phyloP scores from a whole-genome alignment of 35 echinoderm and acorn worm genomes.

The Nesometra sesokonis region DNA sequence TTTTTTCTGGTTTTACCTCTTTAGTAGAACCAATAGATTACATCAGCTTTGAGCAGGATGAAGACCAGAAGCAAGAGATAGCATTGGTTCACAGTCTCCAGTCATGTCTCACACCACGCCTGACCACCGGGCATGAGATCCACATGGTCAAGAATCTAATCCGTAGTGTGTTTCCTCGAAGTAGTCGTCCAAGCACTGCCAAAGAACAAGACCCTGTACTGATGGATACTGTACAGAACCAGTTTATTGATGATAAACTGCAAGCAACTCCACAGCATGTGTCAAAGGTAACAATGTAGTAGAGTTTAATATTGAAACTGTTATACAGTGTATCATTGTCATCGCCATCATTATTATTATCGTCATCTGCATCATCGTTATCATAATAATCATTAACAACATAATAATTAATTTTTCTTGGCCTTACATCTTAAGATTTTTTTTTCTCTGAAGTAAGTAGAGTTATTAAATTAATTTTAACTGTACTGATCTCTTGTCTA shows the following conservation, averaged over 20 bases:
- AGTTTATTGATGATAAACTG: slow-evolving; percentile 84
- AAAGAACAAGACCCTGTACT: slow-evolving; percentile 82
- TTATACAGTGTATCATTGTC: too few relatives aligned
- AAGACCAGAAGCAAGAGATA: slow-evolving; percentile 67
- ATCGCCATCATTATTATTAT: too few relatives aligned
- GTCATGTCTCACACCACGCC: slow-evolving; percentile 20
- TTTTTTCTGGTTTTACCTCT: not conserved
- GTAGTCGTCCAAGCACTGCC: slow-evolving; percentile 15
- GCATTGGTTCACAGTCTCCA: slow-evolving; percentile 71
- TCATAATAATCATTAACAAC: too few relatives aligned
- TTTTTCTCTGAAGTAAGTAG: too few relatives aligned
- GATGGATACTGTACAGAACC: slow-evolving; percentile 78
- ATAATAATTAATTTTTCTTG: too few relatives aligned
- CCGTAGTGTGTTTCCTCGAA: slow-evolving; percentile 62
- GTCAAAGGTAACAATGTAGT: slow-evolving; percentile 40
- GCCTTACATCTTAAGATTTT: too few relatives aligned
- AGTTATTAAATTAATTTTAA: too few relatives aligned
- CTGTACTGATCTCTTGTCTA: too few relatives aligned
- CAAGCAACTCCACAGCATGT: slow-evolving; percentile 95
- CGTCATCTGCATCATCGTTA: too few relatives aligned
- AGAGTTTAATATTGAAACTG: too few relatives aligned
- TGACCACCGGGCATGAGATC: slow-evolving; percentile 5
- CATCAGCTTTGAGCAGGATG: slow-evolving; percentile 48
- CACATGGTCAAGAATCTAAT: slow-evolving; percentile 43
- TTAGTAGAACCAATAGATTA: not conserved